phyloP scores from a whole-genome alignment of 2,888 invertebrate genomes.

The Cancer borealis region DNA sequence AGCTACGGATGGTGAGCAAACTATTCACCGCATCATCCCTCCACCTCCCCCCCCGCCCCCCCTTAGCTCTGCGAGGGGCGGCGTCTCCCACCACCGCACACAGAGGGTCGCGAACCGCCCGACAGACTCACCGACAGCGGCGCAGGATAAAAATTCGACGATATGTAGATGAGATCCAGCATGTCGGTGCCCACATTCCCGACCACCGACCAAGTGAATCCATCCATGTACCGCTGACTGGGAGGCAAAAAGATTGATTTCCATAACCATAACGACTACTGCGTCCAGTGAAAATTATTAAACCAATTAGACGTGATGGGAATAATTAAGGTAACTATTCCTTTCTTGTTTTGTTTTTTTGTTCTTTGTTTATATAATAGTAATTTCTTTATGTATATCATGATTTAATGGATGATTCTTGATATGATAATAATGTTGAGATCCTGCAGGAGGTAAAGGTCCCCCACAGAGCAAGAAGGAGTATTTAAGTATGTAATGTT shows the following conservation, averaged over 20 bases:
- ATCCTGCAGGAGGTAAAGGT: neutral
- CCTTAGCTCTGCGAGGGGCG: neutral
- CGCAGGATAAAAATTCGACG: neutral
- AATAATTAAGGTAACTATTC: neutral
- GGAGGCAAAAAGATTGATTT: neutral
- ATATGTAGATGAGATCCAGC: slow-evolving; percentile 22
- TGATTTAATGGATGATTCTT: neutral
- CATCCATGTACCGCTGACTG: slow-evolving; percentile 13
- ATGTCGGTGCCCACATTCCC: slow-evolving; percentile 18
- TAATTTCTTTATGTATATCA: neutral
- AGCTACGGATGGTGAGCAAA: neutral
- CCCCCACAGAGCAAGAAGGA: neutral
- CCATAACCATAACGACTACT: slow-evolving; percentile 4
- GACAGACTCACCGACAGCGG: neutral
- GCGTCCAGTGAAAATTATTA: neutral
- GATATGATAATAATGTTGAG: neutral
- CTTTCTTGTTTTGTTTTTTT: too few relatives aligned
- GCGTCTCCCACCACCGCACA: neutral
- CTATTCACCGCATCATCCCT: neutral
- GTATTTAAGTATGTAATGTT: neutral
- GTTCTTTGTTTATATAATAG: neutral
- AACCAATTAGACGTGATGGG: neutral
- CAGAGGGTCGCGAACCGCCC: neutral
- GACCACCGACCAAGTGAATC: slow-evolving; percentile 29
- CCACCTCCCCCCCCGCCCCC: neutral